Evolutionary conservation across 2,113 vertebrate species (phyloP), one percentile per base, ranked within the genome.

Genomic region (Salminus brasiliensis): DNA sequence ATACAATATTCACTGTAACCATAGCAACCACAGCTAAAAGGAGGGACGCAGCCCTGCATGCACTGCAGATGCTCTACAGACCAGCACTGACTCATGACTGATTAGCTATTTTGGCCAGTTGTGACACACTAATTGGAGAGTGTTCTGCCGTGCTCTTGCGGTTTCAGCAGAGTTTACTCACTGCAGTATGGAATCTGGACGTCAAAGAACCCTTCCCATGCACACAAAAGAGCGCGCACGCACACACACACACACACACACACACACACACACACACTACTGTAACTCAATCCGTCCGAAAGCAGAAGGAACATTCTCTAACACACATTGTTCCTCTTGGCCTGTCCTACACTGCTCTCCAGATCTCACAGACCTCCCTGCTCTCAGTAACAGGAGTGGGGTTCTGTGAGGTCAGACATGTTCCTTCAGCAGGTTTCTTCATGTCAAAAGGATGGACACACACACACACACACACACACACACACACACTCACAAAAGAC

Each of bases 351-450:
- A 12, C 23, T 13, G 4, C 29, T 72, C 30, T 29, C 43, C 78
- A 21, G 66, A 77, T 84, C 83, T 81, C 80, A 12, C 74, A 70
- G 84, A 79, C 83, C 83, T 88, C 76, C 82, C 74, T 68, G 82
- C 74, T 72, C 60, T 79, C 76, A 74, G 80, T 78, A 87, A 84
- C 79, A 78, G 72, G 68, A 80, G 27, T 67, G 15, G 73, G 86
- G 86, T 87, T 81, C 80, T 70, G 49, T 21, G 23, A 86, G 85
- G 85, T 87, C 85, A 87, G 52, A 55, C 68, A 59, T 84, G 76
- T 74, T 82, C 63, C 60, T 72, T 82, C 34, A 75, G 67, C 57
- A 79, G 39, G 59, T 47, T 63, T 11, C 60, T 68, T 47, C 32
- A 39, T 53, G 32, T 62, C 16, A 39, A 36, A 4, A 23, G 39